Base-by-base conservation (phyloP, 2,888 invertebrate species). In the Neoitamus cyanurus region DNA sequence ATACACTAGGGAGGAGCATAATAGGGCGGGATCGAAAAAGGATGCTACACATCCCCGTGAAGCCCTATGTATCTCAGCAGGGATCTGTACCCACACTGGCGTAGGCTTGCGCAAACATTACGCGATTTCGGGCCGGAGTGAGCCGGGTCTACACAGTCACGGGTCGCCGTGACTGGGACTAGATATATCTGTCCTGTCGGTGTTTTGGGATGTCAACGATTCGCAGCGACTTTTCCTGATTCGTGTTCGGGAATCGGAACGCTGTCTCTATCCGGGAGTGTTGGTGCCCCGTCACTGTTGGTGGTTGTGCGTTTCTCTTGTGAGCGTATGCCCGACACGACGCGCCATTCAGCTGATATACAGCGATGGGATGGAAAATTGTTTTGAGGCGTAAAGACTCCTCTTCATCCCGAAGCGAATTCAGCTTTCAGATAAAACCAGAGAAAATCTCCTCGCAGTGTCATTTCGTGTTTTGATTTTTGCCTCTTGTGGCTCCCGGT, bases 1-100 rank as follows among this genome's bases (percentile, higher is more conserved):
- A 84, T 84, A 83, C 84, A 85, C 84, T 68, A 84, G 87, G 87
- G 87, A 87, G 87, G 87, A 86, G 87, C 87, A 85, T 85, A 84
- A 85, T 86, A 85, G 87, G 87, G 87, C 87, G 87, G 86, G 86
- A 85, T 86, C 86, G 86, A 86, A 85, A 84, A 80, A 73, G 83
- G 84, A 86, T 86, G 84, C 84, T 86, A 48, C 82, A 84, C 48
- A 84, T 84, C 37, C 34, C 77, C 15, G 75, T 58, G 75, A 72
- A 72, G 13, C 48, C 72, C 36, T 83, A 83, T 83, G 73, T 73
- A 73, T 83, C 73, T 73, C 58, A 75, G n/a, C 25, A 36, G 34
- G 73, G 69, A 83, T 83, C 73, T 58, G 31, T 77, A 84, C 58
- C 73, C 20, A 75, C 58, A 83, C 48, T 83, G 58, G 30, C 83